phyloP scores from a whole-genome alignment of 1,140 invertebrate species.

The Drosophila lacteicornis region DNA sequence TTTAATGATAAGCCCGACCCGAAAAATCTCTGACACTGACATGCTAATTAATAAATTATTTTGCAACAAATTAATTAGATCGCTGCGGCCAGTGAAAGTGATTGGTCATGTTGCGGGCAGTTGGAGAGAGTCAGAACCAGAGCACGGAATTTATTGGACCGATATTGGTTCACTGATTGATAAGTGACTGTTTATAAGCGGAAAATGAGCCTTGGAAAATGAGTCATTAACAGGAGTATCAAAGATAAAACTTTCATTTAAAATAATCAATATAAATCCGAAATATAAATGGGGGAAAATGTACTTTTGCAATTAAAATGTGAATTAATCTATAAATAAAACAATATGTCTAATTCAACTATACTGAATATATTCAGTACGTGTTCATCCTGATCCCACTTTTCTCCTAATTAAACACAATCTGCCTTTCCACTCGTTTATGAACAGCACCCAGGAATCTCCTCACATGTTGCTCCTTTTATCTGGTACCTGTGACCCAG shows the following conservation, averaged over 20 bases:
- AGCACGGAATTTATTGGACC: background rate
- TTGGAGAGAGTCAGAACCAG: background rate
- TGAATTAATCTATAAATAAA: background rate
- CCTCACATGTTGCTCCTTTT: conserved; percentile 6
- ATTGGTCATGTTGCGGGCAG: conserved; percentile 50
- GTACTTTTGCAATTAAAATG: background rate
- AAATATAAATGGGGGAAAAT: background rate
- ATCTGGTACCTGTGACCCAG: conserved; percentile 22
- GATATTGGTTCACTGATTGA: conserved; percentile 18
- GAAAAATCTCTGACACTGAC: conserved; percentile 63
- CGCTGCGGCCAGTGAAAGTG: conserved; percentile 33
- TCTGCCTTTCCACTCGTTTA: background rate
- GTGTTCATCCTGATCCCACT: too few species aligned
- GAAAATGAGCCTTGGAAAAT: too few species aligned
- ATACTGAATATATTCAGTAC: background rate
- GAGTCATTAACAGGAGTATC: background rate
- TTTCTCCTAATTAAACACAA: background rate
- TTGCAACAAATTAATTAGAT: conserved; percentile 78
- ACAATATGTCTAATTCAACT: too few species aligned
- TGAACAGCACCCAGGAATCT: background rate
- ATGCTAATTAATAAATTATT: conserved; percentile 80
- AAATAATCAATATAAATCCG: background rate
- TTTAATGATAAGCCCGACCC: conserved; percentile 52
- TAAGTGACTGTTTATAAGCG: background rate
- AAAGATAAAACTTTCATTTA: too few species aligned